phyloP scores from a whole-genome alignment of 2,888 invertebrate species.

The Tiphia femorata region DNA sequence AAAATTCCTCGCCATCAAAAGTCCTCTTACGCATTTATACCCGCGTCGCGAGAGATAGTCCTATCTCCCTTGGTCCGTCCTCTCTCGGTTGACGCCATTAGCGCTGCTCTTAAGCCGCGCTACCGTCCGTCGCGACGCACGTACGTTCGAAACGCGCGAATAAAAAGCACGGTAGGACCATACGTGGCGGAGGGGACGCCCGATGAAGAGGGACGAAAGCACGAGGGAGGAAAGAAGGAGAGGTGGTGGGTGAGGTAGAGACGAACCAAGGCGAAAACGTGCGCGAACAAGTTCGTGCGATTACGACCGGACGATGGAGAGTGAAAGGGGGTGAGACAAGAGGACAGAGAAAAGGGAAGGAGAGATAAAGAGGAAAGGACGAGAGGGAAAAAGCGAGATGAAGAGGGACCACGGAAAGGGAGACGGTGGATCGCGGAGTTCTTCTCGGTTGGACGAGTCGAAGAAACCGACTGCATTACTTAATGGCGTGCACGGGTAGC shows the following conservation, averaged over 20 bases:
- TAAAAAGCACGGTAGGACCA: constrained; percentile 45
- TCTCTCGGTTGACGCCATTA: constrained; percentile 56
- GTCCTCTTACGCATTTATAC: too few relatives aligned
- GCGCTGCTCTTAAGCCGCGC: constrained; percentile 48
- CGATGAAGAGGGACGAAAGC: constrained; percentile 20
- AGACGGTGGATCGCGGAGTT: constrained; percentile 6
- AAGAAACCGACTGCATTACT: constrained; percentile 62
- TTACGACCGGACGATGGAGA: constrained; percentile 29
- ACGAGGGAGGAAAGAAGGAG: constrained; percentile 11
- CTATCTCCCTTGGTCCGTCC: constrained; percentile 44
- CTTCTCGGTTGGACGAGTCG: constrained; percentile 49
- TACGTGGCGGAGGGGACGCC: constrained; percentile 19
- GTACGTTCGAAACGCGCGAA: constrained; percentile 42
- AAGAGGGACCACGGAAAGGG: too few relatives aligned
- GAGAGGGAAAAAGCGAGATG: too few relatives aligned
- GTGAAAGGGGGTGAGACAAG: too few relatives aligned
- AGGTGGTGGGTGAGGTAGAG: constrained; percentile 7
- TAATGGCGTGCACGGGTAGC: constrained; percentile 57
- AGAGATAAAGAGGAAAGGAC: not conserved
- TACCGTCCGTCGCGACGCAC: constrained; percentile 42
- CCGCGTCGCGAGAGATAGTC: too few relatives aligned
- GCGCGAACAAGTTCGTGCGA: constrained; percentile 36
- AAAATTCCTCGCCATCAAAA: too few relatives aligned
- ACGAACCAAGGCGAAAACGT: constrained; percentile 29
- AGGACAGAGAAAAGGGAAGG: not conserved